phyloP scores from a whole-genome alignment of 1,140 invertebrate genomes.

The Drosophila murphyi region DNA sequence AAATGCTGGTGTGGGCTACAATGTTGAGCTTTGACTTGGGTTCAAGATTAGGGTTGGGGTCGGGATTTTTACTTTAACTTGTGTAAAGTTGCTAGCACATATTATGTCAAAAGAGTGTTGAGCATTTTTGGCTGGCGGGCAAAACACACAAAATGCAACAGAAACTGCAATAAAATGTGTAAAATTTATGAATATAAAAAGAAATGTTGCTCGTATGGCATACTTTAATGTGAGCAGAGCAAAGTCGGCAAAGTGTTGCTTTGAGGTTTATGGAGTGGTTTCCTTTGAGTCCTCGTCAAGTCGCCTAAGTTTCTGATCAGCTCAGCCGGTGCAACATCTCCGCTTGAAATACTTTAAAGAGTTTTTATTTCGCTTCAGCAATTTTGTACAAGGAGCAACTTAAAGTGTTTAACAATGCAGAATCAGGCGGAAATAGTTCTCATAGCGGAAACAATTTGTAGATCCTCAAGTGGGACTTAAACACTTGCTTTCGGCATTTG shows the following conservation, averaged over 20 bases:
- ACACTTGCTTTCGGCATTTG: slow-evolving; percentile 57
- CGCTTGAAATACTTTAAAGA: neutral
- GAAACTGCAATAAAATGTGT: too few relatives aligned
- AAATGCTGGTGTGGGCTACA: neutral
- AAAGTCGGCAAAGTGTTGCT: too few relatives aligned
- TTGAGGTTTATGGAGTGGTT: too few relatives aligned
- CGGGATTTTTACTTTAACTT: neutral
- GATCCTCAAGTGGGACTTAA: slow-evolving; percentile 52
- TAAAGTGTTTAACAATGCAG: neutral
- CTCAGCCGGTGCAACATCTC: neutral
- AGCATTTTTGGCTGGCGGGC: neutral
- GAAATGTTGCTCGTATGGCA: too few relatives aligned
- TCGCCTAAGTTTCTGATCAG: too few relatives aligned
- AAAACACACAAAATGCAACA: too few relatives aligned
- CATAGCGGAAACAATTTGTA: slow-evolving; percentile 32
- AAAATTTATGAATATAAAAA: too few relatives aligned
- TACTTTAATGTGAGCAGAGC: too few relatives aligned
- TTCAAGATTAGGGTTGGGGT: neutral
- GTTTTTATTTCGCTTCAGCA: neutral
- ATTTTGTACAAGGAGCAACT: slow-evolving; percentile 40
- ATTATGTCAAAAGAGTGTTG: neutral
- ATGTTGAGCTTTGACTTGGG: neutral
- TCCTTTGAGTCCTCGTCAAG: too few relatives aligned
- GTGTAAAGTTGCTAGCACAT: too few relatives aligned
- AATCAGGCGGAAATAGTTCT: slow-evolving; percentile 49